A percentile compares a stretch with the other conserved stretches of the same genome.
These are phyloP conservation scores for Emydocephalus ijimae DNA, from an alignment of 2,113 vertebrate species.

Conservation along the genomic window DNA sequence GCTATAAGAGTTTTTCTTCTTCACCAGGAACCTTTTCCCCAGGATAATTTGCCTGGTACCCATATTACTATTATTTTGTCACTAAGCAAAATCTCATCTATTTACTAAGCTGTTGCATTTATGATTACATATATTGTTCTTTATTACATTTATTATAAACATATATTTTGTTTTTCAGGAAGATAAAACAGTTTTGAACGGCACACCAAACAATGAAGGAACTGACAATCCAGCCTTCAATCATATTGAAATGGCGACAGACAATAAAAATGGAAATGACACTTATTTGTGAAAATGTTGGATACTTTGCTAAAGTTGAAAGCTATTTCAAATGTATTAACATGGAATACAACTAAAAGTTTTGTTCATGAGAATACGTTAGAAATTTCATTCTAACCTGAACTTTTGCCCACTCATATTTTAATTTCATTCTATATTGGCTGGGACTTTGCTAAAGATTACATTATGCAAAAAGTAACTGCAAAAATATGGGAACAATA, in stretches of 20 bases:
- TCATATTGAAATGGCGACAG: constrained; percentile 68
- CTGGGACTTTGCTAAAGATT: constrained; percentile 16
- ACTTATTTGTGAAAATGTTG: constrained; percentile 54
- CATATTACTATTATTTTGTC: neutral
- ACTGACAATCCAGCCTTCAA: constrained; percentile 74
- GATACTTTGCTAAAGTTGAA: neutral
- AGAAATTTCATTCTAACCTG: neutral
- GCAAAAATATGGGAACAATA: neutral
- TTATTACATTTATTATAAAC: neutral
- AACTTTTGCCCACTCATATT: constrained; percentile 3
- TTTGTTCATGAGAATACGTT: neutral
- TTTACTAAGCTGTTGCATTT: neutral
- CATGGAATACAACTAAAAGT: neutral
- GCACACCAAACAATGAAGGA: constrained; percentile 57
- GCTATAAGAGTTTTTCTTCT: neutral
- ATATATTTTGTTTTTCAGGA: constrained; percentile 56
- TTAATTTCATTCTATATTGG: neutral
- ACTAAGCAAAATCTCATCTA: neutral
- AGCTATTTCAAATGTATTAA: neutral
- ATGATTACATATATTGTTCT: neutral
- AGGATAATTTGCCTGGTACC: neutral
- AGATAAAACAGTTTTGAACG: constrained; percentile 59
- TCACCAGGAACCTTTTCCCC: neutral
- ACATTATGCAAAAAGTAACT: constrained; percentile 11
- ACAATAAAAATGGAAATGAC: constrained; percentile 54